These are phyloP conservation scores for Hapalemur alaotrensis DNA, from an alignment of 2,797 vertebrate genomes.

Conservation along the genomic window DNA sequence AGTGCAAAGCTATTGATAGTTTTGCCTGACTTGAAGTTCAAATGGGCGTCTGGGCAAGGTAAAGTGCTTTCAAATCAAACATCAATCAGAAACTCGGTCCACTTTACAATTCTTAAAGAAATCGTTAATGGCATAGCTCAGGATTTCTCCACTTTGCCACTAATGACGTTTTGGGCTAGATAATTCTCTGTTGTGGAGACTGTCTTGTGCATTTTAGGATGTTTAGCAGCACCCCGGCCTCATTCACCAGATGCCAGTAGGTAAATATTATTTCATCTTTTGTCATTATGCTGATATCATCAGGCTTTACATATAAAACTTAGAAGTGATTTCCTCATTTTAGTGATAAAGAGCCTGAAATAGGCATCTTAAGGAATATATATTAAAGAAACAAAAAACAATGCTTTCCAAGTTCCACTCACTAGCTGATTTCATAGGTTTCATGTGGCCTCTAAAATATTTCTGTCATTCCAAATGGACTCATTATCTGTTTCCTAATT, in stretches of 20 bases:
- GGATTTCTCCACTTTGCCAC: neutral
- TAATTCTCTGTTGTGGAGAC: neutral
- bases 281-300: neutral
- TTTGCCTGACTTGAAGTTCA: neutral
- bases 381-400: neutral
- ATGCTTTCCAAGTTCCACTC: neutral
- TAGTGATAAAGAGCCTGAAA: neutral
- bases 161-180: neutral
- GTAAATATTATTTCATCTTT: neutral
- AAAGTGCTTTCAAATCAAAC: constrained; percentile 22
- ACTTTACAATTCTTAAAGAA: neutral
- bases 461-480: neutral
- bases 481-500: neutral
- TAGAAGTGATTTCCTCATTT: neutral
- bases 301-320: neutral
- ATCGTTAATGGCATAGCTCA: neutral
- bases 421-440: neutral
- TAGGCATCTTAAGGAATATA: neutral
- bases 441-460: neutral
- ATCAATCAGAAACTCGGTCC: neutral
- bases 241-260: neutral
- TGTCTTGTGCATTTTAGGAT: neutral
- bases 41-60: neutral
- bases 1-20: neutral
- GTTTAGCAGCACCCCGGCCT: neutral